Base-by-base conservation (phyloP, 2,888 invertebrate genomes). In the Himalopsyche anomala region DNA sequence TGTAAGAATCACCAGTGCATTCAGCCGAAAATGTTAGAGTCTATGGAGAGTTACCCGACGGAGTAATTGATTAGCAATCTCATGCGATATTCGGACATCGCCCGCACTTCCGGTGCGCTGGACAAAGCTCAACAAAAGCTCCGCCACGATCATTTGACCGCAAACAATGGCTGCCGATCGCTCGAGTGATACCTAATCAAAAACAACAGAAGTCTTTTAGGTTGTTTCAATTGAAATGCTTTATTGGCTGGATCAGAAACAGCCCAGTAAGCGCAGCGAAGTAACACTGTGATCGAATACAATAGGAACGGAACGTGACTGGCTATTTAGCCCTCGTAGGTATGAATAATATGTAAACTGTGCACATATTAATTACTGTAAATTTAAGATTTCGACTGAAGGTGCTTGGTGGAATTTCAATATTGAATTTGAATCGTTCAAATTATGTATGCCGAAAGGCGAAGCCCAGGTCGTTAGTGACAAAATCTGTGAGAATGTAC, bases 61-160 rank as follows among this genome's bases (percentile, higher is more conserved):
- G 38, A 36, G 74, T 74, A 74, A 74, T 74, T 12, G 74, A 74
- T 74, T 74, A 74, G 74, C 74, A 74, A 74, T 74, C 74, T 74
- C 74, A 74, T 74, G 38, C 74, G 74, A 74, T 74, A 36, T 74
- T 74, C 74, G 36, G 74, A 74, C 74, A 74, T 36, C 19, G 74
- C 74, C 74, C 74, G 74, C 36, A 74, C 74, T 74, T 74, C 74
- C 74, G 74, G 74, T 36, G 74, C 36, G 74, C 15, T 38, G 74
- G 36, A 74, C 74, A 74, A 74, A 74, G 74, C 38, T 15, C 15
- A 74, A 38, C 74, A 8, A 74, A 38, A 74, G 74, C 74, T 15
- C 28, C 15, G 36, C 74, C 15, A 74, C 74, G 74, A 74, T 74
- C 38, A 15, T 74, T 74, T 74, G 74, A 12, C 74, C 74, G 36